Base-by-base conservation (phyloP, 2,113 vertebrate species). In the Neodon shergylaensis region DNA sequence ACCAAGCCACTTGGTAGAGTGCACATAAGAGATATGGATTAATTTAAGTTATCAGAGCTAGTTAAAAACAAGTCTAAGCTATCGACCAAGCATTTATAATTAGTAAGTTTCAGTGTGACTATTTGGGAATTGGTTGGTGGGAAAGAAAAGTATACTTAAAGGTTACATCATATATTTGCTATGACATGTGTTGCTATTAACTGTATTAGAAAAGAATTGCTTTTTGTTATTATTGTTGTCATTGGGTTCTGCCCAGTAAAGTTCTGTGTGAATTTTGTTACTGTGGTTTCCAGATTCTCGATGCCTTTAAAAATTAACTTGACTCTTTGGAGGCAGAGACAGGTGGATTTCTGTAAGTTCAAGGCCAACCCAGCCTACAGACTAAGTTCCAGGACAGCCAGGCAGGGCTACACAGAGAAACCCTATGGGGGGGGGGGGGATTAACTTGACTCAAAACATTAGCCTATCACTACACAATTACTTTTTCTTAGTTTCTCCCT, bases 261-360 rank as follows among this genome's bases (percentile, higher is more conserved):
- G 0, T 70, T 66, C 33, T 77, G 1, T 73, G 26, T 94, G 24
- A 70, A 77, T 88, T 93, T 82, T 92, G 31, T 68, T 88, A 61
- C 11, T n/a, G 22, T 72, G 44, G 6, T 72, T 95, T 83, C 19
- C 54, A 88, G 79, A 93, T 79, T 92, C 87, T 85, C 7, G 17
- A 54, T 74, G 21, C 44, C 5, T 88, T 86, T 82, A 82, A 95
- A 91, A 95, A 44, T 84, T n/a, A 88, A 36, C 24, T 86, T 90
- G 54, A 16, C 7, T 10, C 12, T 72, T 17, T 72, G 36, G 17
- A 39, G 17, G 36, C 70, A 72, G 70, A 72, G 70, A 39, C 7
- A 72, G 36, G 70, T 39, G 17, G 3, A 72, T 72, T 9, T 72
- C 70, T 72, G 70, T 72, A 17, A 39, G 36, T 72, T 39, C 36